These are phyloP conservation scores for Podarcis raffonei DNA, from an alignment of 2,113 vertebrate genomes.

Conservation along the genomic window DNA sequence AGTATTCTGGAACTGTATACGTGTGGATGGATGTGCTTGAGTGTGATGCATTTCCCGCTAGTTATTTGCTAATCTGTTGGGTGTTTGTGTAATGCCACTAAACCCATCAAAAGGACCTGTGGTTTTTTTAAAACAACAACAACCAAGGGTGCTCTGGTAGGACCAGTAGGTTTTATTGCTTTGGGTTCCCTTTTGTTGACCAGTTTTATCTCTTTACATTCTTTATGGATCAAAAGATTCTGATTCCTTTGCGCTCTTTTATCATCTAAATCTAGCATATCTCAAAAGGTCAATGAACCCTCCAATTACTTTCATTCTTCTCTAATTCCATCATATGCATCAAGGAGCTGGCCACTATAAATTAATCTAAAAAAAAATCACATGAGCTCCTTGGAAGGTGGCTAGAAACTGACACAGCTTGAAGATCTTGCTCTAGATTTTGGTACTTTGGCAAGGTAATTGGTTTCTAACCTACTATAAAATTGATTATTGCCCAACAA, in stretches of 20 bases:
- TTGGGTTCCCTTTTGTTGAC: neutral
- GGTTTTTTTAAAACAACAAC: neutral
- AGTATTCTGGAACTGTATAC: neutral
- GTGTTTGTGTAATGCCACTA: neutral
- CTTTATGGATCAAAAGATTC: neutral
- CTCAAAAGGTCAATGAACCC: neutral
- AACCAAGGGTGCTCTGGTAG: neutral
- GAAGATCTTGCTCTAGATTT: neutral
- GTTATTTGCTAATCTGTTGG: slow-evolving; percentile 3
- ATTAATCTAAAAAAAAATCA: neutral
- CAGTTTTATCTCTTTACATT: neutral
- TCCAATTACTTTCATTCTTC: neutral
- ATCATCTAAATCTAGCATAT: neutral
- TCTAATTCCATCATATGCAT: neutral
- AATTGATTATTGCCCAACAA: too few relatives aligned
- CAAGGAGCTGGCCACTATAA: neutral
- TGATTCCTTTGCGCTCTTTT: neutral
- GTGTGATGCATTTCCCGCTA: neutral
- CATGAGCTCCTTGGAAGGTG: neutral
- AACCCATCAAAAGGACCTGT: neutral
- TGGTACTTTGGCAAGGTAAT: neutral
- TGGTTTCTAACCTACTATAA: neutral
- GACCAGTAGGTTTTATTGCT: neutral
- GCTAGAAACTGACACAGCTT: neutral
- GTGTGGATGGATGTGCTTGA: too few relatives aligned